Evolutionary conservation across 2,888 invertebrate species (phyloP), one percentile per base, ranked within the genome.

Genomic region (Cryptus armator): DNA sequence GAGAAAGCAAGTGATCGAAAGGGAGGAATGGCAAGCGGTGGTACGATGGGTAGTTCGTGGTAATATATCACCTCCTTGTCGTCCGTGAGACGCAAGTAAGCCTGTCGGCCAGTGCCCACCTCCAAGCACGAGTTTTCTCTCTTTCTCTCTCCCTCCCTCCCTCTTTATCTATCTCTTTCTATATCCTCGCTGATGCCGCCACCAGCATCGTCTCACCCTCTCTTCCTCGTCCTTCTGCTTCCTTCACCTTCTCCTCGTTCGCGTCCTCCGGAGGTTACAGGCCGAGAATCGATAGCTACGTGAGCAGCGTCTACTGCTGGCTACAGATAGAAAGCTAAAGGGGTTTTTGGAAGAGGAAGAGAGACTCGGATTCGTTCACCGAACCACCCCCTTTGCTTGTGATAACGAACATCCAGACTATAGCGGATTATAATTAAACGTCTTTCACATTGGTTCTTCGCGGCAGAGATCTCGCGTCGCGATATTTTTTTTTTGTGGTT

Each of bases 51-150:
- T 91, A 88, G 90, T 90, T 90, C 86, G 90, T 88, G 91, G 91
- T 90, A 92, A 93, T 93, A 93, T 92, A 93, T 93, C 93, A 93
- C 92, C 91, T 91, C 91, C 92, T 91, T 91, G 93, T 93, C 93
- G 91, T 92, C 91, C 90, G 89, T 90, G 91, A 92, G 92, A 91
- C 90, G 90, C 91, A 90, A 92, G 92, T 90, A 91, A 92, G 90
- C 90, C 90, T 91, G 92, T 92, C 92, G 91, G 90, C 92, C 89
- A 89, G 89, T 91, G 89, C 87, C 90, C 90, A 90, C 89, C 89
- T 88, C 81, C 84, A 51, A 66, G 66, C 66, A 16, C 32, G 46
- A 48, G 16, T 66, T 76, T 62, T 67, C 78, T 86, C 87, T 86
- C 84, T 82, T 72, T 83, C 87, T 84, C 86, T 72, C 78, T 86